phyloP scores from a whole-genome alignment of 2,113 vertebrate genomes.

The Gorsachius goisagi region DNA sequence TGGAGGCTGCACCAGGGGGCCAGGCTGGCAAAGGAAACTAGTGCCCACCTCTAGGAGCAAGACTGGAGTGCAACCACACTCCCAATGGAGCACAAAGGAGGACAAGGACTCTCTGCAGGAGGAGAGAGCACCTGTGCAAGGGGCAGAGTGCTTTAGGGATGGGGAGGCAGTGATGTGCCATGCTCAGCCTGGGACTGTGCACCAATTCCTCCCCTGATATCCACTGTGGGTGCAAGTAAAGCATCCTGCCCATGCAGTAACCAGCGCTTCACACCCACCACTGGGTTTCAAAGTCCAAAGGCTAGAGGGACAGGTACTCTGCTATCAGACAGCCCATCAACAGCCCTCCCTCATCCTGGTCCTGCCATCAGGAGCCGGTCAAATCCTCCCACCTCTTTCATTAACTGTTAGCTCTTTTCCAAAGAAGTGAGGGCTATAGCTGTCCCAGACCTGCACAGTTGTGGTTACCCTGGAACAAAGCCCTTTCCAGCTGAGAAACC shows the following conservation, averaged over 20 bases:
- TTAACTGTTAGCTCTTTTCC: not conserved
- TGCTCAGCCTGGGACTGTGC: not conserved
- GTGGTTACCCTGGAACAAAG: conserved; percentile 3
- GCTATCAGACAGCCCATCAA: not conserved
- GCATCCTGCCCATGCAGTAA: not conserved
- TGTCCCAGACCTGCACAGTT: not conserved
- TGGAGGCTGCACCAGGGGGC: not conserved
- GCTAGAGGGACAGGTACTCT: not conserved
- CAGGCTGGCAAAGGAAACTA: not conserved
- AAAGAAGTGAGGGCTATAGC: not conserved
- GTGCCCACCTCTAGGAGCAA: not conserved
- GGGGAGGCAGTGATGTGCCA: not conserved
- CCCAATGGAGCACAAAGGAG: not conserved
- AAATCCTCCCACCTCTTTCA: not conserved
- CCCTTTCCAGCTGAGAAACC: not conserved
- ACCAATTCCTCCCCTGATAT: not conserved
- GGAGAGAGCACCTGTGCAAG: not conserved
- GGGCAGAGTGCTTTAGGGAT: not conserved
- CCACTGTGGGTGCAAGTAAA: not conserved
- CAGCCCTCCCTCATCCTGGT: not conserved
- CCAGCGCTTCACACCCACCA: not conserved
- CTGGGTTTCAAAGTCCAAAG: not conserved
- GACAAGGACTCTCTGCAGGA: not conserved
- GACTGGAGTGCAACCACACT: not conserved
- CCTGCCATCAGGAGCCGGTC: not conserved